Percentiles rank a stretch among this genome's conserved stretches.
Conservation (phyloP, 2,113 vertebrate genomes). For the Scomber japonicus region DNA sequence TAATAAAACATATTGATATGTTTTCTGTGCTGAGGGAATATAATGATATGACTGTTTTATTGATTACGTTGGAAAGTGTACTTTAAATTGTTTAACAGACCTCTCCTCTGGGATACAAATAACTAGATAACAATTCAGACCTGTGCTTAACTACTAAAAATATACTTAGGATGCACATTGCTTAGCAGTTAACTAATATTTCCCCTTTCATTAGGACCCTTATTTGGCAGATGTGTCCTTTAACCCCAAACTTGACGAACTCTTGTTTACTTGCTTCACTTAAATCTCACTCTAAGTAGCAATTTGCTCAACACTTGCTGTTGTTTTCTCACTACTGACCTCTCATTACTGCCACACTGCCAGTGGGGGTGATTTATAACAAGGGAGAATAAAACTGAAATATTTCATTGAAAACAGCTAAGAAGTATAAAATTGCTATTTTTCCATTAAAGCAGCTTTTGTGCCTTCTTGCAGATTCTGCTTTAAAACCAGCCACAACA, state of each 20-base stretch:
- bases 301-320: conserved; percentile 13
- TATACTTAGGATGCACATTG: too few relatives aligned
- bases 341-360: conserved; percentile 1
- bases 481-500: conserved; percentile 1
- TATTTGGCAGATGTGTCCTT: too few relatives aligned
- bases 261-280: background rate
- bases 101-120: too few relatives aligned
- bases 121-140: too few relatives aligned
- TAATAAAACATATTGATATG: too few relatives aligned
- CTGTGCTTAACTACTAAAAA: too few relatives aligned
- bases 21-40: background rate
- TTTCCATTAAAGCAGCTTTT: conserved; percentile 10
- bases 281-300: conserved; percentile 1
- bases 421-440: background rate
- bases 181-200: too few relatives aligned
- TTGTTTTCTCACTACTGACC: conserved; percentile 10
- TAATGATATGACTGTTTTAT: background rate
- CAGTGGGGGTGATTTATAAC: background rate
- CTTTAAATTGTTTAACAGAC: too few relatives aligned
- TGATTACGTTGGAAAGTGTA: background rate
- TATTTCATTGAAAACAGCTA: conserved; percentile 15
- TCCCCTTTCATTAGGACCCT: too few relatives aligned
- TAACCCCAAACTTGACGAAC: too few relatives aligned
- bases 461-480: background rate
- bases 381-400: conserved; percentile 9